Conservation (phyloP, 2,113 vertebrate genomes). For the Tupaia chinensis region DNA sequence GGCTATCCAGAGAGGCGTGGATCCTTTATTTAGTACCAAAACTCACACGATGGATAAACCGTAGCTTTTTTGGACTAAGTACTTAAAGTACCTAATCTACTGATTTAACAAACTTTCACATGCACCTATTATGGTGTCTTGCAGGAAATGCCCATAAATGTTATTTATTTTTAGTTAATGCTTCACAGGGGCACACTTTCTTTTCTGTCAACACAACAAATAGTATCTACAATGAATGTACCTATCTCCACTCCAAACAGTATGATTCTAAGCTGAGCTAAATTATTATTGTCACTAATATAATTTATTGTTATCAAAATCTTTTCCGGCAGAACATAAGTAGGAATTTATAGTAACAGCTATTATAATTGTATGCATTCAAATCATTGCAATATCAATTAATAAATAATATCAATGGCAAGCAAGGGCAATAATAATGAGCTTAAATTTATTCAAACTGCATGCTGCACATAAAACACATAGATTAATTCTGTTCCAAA, state of each 20-base stretch:
- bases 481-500: constrained; percentile 18
- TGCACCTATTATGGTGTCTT: neutral
- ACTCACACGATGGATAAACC: neutral
- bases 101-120: neutral
- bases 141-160: neutral
- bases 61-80: neutral
- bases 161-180: constrained; percentile 3
- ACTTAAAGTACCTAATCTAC: neutral
- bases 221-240: neutral
- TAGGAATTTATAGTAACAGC: neutral
- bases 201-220: neutral
- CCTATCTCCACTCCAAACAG: neutral
- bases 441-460: constrained; percentile 12
- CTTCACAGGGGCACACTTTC: neutral
- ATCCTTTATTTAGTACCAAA: neutral
- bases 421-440: constrained; percentile 14
- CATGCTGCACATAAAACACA: neutral
- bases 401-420: constrained; percentile 38
- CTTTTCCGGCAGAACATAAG: neutral
- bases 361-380: constrained; percentile 48
- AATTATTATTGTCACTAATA: neutral
- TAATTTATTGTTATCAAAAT: constrained; percentile 7
- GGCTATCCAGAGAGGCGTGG: neutral
- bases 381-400: constrained; percentile 10
- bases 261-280: neutral